Evolutionary conservation across 2,888 invertebrate species (phyloP).

Genomic region (Ypsolopha sequella): DNA sequence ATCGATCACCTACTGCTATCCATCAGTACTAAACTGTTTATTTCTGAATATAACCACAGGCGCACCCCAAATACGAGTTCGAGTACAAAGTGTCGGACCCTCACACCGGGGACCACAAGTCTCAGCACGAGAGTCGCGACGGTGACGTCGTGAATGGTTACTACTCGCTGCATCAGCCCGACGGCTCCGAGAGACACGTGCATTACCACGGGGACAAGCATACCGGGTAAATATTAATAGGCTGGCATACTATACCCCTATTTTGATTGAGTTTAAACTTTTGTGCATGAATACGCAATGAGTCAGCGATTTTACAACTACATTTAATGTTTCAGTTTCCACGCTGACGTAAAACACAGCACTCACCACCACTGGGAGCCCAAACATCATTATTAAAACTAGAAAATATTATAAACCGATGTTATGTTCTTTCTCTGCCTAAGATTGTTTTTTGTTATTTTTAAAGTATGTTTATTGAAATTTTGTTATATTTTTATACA

Average conservation of each 20-base stretch:
- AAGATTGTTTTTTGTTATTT: neutral
- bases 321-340: slow-evolving; percentile 40
- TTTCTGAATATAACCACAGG: slow-evolving; percentile 13
- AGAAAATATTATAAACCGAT: too few relatives aligned
- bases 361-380: slow-evolving; percentile 48
- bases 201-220: slow-evolving; percentile 32
- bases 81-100: slow-evolving; percentile 57
- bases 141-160: slow-evolving; percentile 69
- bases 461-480: neutral
- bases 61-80: slow-evolving; percentile 34
- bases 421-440: too few relatives aligned
- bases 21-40: neutral
- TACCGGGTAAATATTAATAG: slow-evolving; percentile 32
- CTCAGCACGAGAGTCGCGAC: slow-evolving; percentile 54
- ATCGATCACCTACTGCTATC: too few relatives aligned
- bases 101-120: slow-evolving; percentile 57
- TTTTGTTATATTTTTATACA: neutral
- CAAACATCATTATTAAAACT: slow-evolving; percentile 23
- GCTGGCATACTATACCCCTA: too few relatives aligned
- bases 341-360: slow-evolving; percentile 51
- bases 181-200: slow-evolving; percentile 45
- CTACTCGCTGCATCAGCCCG: slow-evolving; percentile 64
- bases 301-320: too few relatives aligned
- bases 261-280: too few relatives aligned
- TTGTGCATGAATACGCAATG: too few relatives aligned